A percentile compares a stretch with the other conserved stretches of the same genome.
These are phyloP conservation scores for Heptranchias perlo DNA, from an alignment of 2,113 vertebrate genomes.

Conservation along the genomic window DNA sequence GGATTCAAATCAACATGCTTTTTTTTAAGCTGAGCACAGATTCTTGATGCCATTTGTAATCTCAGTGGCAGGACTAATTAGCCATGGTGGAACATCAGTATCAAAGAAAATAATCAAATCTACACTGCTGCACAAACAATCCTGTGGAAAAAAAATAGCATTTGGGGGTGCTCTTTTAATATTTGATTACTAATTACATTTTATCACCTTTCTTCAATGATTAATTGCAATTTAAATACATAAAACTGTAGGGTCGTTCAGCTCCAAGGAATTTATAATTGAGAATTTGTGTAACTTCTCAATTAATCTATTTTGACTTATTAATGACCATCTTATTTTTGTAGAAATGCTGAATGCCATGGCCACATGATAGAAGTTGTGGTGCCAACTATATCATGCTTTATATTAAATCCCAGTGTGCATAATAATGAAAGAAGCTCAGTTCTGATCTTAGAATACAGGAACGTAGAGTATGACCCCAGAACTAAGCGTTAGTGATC, in stretches of 20 bases:
- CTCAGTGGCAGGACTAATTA: neutral
- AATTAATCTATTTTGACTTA: neutral
- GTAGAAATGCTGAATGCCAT: neutral
- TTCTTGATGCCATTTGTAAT: neutral
- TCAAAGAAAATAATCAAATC: neutral
- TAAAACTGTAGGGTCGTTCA: neutral
- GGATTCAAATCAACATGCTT: neutral
- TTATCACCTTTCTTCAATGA: neutral
- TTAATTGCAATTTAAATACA: neutral
- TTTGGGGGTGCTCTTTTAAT: neutral
- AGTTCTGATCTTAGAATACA: neutral
- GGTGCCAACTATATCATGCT: neutral
- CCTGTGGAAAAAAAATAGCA: neutral
- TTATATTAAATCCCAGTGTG: neutral
- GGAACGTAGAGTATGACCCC: neutral
- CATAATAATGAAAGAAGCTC: neutral
- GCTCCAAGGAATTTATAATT: neutral
- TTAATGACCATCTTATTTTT: neutral
- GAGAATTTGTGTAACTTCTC: neutral
- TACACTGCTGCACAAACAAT: neutral
- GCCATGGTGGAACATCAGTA: neutral
- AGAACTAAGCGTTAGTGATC: neutral
- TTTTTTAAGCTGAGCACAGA: neutral
- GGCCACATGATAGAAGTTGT: neutral
- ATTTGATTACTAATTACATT: neutral